Conservation (phyloP, 2,797 vertebrate genomes). For the Eleutherodactylus coqui region DNA sequence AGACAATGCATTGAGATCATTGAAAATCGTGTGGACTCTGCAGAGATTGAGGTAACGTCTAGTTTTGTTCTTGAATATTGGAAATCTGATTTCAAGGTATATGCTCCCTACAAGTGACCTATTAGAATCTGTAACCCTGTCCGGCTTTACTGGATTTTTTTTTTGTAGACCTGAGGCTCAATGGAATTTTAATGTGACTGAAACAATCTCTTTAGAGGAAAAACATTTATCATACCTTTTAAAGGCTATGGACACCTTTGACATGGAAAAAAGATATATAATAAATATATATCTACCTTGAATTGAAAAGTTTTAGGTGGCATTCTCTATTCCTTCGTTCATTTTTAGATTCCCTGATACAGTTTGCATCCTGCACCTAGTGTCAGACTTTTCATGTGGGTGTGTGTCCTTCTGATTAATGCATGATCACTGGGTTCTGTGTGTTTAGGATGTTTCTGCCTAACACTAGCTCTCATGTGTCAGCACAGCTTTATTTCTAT, state of each 20-base stretch:
- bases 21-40: conserved; percentile 82
- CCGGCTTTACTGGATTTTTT: background rate
- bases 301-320: background rate
- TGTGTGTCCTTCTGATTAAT: background rate
- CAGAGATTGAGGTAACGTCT: conserved; percentile 82
- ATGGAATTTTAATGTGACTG: background rate
- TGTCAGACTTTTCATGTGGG: background rate
- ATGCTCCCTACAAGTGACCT: background rate
- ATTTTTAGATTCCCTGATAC: background rate
- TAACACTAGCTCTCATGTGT: too few species aligned
- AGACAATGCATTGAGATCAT: conserved; percentile 84
- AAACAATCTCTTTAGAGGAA: background rate
- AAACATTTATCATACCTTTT: background rate
- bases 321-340: background rate
- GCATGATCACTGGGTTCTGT: background rate
- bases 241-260: background rate
- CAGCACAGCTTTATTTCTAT: background rate
- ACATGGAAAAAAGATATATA: background rate
- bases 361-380: background rate
- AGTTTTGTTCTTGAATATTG: background rate
- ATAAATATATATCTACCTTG: too few species aligned
- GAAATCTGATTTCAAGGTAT: background rate
- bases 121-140: background rate
- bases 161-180: background rate
- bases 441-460: background rate